phyloP scores from a whole-genome alignment of 2,888 invertebrate species.

The Volucella inflata region DNA sequence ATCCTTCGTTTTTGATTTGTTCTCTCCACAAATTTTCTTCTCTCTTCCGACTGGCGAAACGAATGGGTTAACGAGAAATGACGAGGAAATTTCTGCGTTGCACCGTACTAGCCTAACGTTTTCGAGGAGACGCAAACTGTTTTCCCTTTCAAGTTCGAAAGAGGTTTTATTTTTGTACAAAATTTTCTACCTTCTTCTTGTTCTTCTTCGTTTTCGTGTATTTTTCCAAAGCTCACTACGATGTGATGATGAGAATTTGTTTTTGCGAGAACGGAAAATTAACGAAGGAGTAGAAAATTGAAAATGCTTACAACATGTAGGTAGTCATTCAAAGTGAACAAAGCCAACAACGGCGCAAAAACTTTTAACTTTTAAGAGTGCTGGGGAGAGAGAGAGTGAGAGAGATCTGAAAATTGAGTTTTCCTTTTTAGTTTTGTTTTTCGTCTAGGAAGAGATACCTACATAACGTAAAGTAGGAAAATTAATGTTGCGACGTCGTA shows the following conservation, averaged over 20 bases:
- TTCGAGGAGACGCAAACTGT: conserved; percentile 53
- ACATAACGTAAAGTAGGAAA: too few relatives aligned
- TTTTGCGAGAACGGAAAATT: conserved; percentile 4
- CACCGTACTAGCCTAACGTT: conserved; percentile 55
- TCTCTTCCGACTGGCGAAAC: conserved; percentile 49
- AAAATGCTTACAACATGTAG: not conserved
- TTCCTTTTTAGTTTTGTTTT: not conserved
- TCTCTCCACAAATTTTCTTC: conserved; percentile 2
- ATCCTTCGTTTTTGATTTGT: conserved; percentile 6
- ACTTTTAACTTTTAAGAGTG: conserved; percentile 17
- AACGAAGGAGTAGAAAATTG: conserved; percentile 19
- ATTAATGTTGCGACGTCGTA: too few relatives aligned
- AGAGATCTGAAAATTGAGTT: not conserved
- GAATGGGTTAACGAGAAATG: conserved; percentile 65
- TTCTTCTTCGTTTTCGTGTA: not conserved
- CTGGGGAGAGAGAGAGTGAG: conserved; percentile 16
- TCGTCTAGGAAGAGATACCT: too few relatives aligned
- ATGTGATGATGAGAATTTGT: conserved; percentile 28
- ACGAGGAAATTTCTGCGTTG: conserved; percentile 50
- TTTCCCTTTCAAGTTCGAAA: conserved; percentile 70
- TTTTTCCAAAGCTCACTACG: conserved; percentile 62
- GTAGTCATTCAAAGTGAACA: not conserved
- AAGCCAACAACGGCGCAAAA: not conserved
- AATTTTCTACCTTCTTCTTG: not conserved
- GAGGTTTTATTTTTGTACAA: conserved; percentile 38